These are phyloP conservation scores for Trichomalopsis sarcophagae DNA, from an alignment of 1,140 invertebrate species.

Conservation along the genomic window DNA sequence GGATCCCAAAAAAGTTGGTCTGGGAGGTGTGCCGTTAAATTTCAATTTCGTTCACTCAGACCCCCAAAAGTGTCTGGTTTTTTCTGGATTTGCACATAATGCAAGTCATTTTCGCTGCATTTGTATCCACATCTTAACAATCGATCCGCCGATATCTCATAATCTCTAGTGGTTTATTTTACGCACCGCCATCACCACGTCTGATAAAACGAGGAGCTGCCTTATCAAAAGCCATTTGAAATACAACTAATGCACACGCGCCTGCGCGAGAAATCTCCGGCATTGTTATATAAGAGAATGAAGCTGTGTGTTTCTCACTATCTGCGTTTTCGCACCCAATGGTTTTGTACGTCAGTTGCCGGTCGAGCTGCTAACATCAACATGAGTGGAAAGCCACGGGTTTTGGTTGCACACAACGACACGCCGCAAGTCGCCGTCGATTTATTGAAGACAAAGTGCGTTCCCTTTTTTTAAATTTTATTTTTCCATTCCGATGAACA, in stretches of 20 bases:
- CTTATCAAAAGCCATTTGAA: too few species aligned
- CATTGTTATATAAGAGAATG: background rate
- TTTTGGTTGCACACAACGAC: slow-evolving; percentile 19
- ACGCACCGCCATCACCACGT: too few species aligned
- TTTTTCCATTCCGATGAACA: background rate
- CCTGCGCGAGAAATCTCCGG: background rate
- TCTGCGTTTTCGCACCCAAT: background rate
- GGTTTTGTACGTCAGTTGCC: background rate
- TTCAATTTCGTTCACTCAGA: too few species aligned
- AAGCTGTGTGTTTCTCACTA: background rate
- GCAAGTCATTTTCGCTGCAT: too few species aligned
- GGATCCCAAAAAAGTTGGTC: too few species aligned
- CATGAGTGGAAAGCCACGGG: slow-evolving; percentile 1
- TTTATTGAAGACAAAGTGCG: slow-evolving; percentile 21
- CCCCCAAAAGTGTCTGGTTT: too few species aligned
- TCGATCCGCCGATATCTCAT: too few species aligned
- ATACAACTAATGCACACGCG: background rate
- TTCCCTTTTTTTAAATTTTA: background rate
- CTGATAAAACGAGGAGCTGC: too few species aligned
- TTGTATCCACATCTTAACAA: too few species aligned
- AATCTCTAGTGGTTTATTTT: too few species aligned
- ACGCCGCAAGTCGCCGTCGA: slow-evolving; percentile 18
- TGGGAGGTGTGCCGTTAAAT: too few species aligned
- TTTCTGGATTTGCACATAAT: too few species aligned
- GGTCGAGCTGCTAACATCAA: background rate